Conservation (phyloP, 2,113 vertebrate species). For the Scytalopus superciliaris region DNA sequence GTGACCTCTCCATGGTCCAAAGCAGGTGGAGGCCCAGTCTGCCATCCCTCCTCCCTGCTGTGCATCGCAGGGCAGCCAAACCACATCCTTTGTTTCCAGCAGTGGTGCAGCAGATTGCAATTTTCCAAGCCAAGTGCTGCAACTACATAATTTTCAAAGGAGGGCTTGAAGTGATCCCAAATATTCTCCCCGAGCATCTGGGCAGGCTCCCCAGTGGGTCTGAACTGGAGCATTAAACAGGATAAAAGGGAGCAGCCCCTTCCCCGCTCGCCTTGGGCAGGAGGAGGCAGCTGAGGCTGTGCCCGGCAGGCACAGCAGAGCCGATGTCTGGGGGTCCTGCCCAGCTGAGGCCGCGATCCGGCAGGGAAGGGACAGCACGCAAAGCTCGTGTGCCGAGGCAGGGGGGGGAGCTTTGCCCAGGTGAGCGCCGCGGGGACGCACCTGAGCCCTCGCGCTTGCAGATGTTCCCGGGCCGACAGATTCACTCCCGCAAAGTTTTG, state of each 20-base stretch:
- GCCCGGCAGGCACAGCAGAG: not conserved
- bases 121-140: not conserved
- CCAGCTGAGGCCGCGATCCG: not conserved
- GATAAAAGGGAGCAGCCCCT: not conserved
- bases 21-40: not conserved
- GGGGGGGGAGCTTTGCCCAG: not conserved
- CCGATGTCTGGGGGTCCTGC: not conserved
- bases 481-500: not conserved
- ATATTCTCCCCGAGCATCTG: not conserved
- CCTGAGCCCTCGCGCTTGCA: not conserved
- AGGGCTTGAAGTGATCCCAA: not conserved
- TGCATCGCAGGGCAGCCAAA: not conserved
- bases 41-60: not conserved
- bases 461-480: accelerated
- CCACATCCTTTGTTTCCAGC: not conserved
- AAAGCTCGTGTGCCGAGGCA: not conserved
- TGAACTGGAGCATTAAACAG: not conserved
- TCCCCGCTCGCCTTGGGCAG: not conserved
- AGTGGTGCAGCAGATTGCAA: not conserved
- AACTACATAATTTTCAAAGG: not conserved
- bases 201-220: not conserved
- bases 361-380: not conserved
- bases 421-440: not conserved
- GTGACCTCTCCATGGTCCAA: not conserved
- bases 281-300: not conserved